phyloP scores from a whole-genome alignment of 2,113 vertebrate species.

The Daboia siamensis region DNA sequence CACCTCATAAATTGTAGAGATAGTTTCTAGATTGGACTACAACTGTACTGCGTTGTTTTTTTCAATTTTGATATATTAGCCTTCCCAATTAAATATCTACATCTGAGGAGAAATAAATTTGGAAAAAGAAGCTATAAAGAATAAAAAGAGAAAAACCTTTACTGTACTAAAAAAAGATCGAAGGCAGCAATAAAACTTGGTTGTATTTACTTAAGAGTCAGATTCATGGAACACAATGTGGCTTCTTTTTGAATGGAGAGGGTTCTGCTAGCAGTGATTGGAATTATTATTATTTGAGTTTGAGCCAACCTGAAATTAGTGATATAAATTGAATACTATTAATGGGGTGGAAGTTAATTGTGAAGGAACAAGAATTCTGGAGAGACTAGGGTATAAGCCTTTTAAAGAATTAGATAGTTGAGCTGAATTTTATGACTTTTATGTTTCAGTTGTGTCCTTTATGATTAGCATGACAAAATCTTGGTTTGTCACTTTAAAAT shows the following conservation, averaged over 20 bases:
- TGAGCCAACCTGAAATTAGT: not conserved
- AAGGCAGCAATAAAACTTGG: not conserved
- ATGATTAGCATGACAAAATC: not conserved
- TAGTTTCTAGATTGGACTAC: not conserved
- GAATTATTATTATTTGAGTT: not conserved
- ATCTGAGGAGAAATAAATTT: not conserved
- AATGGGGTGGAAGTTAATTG: not conserved
- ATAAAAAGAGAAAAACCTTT: not conserved
- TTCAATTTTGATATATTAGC: not conserved
- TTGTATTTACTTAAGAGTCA: not conserved
- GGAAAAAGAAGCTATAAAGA: not conserved
- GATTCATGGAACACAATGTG: not conserved
- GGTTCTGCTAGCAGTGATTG: not conserved
- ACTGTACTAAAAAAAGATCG: not conserved
- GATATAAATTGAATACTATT: not conserved
- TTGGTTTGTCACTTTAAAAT: not conserved
- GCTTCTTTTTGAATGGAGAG: not conserved
- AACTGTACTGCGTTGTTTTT: not conserved
- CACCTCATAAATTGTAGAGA: not conserved
- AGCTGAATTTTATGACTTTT: not conserved
- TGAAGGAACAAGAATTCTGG: not conserved
- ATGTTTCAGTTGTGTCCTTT: not conserved
- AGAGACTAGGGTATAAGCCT: not conserved
- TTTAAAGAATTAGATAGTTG: not conserved
- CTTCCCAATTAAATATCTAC: not conserved